A percentile compares a stretch with the other conserved stretches of the same genome.
Conservation (phyloP, 2,113 vertebrate genomes). For the Galbula dea region DNA sequence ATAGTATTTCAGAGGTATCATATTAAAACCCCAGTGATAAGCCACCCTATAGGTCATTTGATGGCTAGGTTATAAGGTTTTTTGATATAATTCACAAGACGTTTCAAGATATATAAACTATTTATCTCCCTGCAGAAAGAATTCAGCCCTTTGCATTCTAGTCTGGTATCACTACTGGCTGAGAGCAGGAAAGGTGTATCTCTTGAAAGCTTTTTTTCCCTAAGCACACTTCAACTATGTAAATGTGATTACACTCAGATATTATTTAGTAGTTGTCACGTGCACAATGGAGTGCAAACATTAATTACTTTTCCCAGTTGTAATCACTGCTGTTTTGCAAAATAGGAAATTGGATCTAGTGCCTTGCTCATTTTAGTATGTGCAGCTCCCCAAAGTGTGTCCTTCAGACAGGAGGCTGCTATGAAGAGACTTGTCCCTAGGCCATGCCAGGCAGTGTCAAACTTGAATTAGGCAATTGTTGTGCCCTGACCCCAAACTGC, state of each 20-base stretch:
- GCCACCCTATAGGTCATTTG: neutral
- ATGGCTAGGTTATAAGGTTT: neutral
- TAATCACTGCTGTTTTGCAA: neutral
- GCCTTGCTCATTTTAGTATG: fast-evolving
- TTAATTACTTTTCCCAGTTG: neutral
- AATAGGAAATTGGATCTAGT: neutral
- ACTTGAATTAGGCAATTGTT: neutral
- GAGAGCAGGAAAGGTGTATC: neutral
- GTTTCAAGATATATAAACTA: neutral
- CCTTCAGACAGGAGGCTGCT: neutral
- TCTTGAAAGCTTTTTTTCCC: neutral
- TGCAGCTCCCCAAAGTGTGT: neutral
- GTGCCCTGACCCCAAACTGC: neutral
- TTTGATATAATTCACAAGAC: neutral
- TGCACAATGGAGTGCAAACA: neutral
- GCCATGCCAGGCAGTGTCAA: neutral
- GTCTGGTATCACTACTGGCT: neutral
- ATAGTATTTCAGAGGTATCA: neutral
- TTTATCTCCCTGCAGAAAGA: neutral
- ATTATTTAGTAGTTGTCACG: neutral
- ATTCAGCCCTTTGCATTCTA: neutral
- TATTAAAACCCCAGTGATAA: neutral
- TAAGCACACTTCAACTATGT: neutral
- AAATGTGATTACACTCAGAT: neutral
- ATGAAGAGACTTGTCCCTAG: neutral